Base-by-base conservation (phyloP, 2,113 vertebrate species). In the Lanius ludovicianus region DNA sequence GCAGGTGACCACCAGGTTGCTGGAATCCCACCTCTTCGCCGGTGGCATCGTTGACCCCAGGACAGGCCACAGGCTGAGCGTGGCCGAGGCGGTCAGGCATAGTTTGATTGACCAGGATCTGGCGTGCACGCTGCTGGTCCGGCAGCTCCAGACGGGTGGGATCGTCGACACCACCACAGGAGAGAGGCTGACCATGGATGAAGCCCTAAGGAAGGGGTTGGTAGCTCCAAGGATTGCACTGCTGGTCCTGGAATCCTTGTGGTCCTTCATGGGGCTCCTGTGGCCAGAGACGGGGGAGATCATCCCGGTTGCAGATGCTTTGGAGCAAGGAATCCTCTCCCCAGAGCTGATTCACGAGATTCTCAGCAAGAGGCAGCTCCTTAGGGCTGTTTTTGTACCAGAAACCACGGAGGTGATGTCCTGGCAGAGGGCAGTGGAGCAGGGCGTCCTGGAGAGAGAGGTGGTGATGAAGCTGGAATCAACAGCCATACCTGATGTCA, bases 21-120 rank as follows among this genome's bases (percentile, higher is more conserved):
- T 99, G 69, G 99, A 99, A 97, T 98, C 98, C 67, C 99, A 99
- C 16, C 98, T 99, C n/a, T 98, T 99, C 96, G 99, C 99, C 27
- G 99, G 99, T 30, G 99, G 99, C 88, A 99, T 99, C 59, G 97
- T 97, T n/a, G 99, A 99, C 95, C 98, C 99, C 31, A 98, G 98
- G 83, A 99, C 99, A 8, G 99, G 99, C 27, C 99, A 99, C 90
- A 98, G 98, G 42, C 96, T 99, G 78, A 98, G 97, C 2, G 96
- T 99, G 56, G 97, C 98, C 0, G 99, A 99, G 69, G 99, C 99
- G 2, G 79, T 99, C 77, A 97, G 97, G 78, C 98, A 98, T 22
- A 95, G 97, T 53, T 96, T 99, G 70, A 97, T 99, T 65, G 99
- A 99, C 46, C 99, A 98, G 95, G 99, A 99, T 86, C 94, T 99